These are phyloP conservation scores for Hyperopisus bebe DNA, from an alignment of 2,113 vertebrate species.

Conservation along the genomic window DNA sequence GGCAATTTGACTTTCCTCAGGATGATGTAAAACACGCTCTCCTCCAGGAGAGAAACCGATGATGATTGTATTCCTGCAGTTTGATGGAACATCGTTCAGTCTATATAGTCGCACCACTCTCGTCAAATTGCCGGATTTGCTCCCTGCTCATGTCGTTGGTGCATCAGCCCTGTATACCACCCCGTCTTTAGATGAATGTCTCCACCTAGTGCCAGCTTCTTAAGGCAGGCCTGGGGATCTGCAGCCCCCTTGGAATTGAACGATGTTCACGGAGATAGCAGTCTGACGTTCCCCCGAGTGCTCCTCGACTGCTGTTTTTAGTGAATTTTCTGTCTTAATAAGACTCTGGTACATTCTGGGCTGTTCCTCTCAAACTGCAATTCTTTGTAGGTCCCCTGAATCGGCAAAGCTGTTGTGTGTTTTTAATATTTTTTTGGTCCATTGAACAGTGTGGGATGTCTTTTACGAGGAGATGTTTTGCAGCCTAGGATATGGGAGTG, in stretches of 20 bases:
- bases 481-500: background rate
- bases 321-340: background rate
- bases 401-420: background rate
- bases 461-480: background rate
- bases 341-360: background rate
- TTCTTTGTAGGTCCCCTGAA: background rate
- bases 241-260: background rate
- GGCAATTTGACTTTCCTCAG: constrained; percentile 6
- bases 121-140: constrained; percentile 24
- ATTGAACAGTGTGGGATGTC: background rate
- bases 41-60: background rate
- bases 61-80: constrained; percentile 2
- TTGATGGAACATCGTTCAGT: background rate
- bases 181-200: constrained; percentile 53
- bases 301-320: background rate
- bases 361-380: background rate
- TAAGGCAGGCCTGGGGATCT: constrained; percentile 29
- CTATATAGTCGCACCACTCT: background rate
- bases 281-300: background rate
- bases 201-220: constrained; percentile 57
- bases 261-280: background rate
- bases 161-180: background rate
- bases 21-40: background rate
- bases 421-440: background rate
- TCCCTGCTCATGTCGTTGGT: constrained; percentile 19